phyloP scores from a whole-genome alignment of 1,140 invertebrate species.

The Scaptomyza pallida region DNA sequence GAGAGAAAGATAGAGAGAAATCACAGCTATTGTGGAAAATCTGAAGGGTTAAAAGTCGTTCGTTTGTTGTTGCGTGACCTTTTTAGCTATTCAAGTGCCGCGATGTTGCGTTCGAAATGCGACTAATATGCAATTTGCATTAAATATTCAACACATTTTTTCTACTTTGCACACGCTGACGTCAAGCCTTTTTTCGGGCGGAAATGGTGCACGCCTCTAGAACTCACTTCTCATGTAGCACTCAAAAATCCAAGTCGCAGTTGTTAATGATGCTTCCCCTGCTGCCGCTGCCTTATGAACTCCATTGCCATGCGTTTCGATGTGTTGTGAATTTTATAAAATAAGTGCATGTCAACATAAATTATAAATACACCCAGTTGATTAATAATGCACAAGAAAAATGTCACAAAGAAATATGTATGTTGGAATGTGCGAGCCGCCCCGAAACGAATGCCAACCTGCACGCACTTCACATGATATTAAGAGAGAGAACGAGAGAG shows the following conservation, averaged over 20 bases:
- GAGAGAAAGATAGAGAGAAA: constrained; percentile 15
- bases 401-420: constrained; percentile 76
- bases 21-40: constrained; percentile 18
- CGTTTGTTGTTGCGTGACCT: constrained; percentile 19
- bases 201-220: constrained; percentile 18
- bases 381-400: constrained; percentile 76
- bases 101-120: constrained; percentile 10
- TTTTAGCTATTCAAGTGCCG: constrained; percentile 22
- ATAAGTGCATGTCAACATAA: constrained; percentile 79
- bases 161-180: no score
- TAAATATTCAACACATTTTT: constrained; percentile 39
- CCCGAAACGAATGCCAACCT: constrained; percentile 13
- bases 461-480: constrained; percentile 25
- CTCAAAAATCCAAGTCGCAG: constrained; percentile 20
- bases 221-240: not conserved
- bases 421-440: constrained; percentile 38
- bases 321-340: constrained; percentile 59
- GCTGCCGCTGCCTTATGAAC: no score
- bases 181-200: constrained; percentile 14
- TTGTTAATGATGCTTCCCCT: constrained; percentile 41
- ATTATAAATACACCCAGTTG: constrained; percentile 76
- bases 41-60: constrained; percentile 23
- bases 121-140: constrained; percentile 48
- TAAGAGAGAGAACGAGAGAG: not conserved
- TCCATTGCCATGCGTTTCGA: constrained; percentile 20